phyloP scores from a whole-genome alignment of 2,888 invertebrate genomes.

The Melieria omissa region DNA sequence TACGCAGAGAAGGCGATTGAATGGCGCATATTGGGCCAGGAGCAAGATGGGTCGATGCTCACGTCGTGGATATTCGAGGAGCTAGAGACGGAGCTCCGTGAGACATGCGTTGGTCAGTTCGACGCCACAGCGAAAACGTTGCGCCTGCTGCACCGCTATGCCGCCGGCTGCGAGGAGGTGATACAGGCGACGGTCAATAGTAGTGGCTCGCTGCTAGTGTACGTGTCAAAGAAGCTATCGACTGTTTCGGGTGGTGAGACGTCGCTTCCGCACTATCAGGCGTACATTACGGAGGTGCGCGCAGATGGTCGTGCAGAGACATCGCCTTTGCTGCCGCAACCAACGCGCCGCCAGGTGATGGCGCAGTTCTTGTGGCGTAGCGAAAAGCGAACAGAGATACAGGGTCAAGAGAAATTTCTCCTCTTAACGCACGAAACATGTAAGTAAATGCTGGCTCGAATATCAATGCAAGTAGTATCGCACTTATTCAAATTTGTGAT shows the following conservation, averaged over 20 bases:
- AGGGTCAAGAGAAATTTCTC: conserved; percentile 74
- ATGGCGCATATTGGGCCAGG: conserved; percentile 85
- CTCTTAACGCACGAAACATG: conserved; percentile 83
- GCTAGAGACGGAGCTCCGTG: conserved; percentile 62
- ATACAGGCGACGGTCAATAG: conserved; percentile 84
- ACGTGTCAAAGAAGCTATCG: conserved; percentile 71
- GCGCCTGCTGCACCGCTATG: conserved; percentile 73
- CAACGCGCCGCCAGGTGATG: conserved; percentile 78
- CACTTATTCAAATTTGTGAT: neutral
- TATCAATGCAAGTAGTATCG: neutral
- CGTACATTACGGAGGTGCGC: conserved; percentile 72
- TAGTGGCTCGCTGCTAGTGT: conserved; percentile 75
- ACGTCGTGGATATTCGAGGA: conserved; percentile 73
- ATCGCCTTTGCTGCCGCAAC: conserved; percentile 65
- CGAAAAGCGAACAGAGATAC: conserved; percentile 54
- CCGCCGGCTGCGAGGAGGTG: conserved; percentile 72
- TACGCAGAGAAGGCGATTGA: conserved; percentile 75
- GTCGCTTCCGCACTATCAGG: conserved; percentile 69
- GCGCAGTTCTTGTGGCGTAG: conserved; percentile 74
- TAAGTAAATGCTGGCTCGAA: conserved; percentile 58
- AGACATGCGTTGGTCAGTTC: conserved; percentile 72
- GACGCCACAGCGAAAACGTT: conserved; percentile 72
- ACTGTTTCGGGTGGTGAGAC: conserved; percentile 52
- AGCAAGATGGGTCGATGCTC: conserved; percentile 79
- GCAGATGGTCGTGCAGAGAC: conserved; percentile 41